Conservation (phyloP, 2,888 invertebrate genomes). For the Lumbricus terrestris region DNA sequence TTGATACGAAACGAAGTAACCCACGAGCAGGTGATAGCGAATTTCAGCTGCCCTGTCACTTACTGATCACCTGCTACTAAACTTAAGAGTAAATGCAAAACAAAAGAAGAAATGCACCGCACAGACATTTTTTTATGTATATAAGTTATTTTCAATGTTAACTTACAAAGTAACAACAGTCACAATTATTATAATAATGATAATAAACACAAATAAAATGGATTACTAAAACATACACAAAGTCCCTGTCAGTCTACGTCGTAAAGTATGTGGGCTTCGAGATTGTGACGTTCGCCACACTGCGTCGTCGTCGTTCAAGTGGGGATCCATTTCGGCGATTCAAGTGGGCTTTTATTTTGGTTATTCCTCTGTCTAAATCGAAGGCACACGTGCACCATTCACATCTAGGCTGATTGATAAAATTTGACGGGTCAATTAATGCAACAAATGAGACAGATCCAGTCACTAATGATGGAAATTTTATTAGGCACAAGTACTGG, state of each 20-base stretch:
- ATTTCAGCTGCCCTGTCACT: background rate
- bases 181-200: background rate
- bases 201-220: slow-evolving; percentile 3
- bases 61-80: background rate
- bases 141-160: slow-evolving; percentile 3
- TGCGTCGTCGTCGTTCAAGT: background rate
- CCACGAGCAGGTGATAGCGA: too few species aligned
- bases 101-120: background rate
- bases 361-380: background rate
- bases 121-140: background rate
- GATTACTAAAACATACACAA: background rate
- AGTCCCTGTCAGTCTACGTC: background rate
- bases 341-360: background rate
- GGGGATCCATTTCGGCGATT: background rate
- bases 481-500: background rate
- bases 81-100: background rate
- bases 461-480: background rate
- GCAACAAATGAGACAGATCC: background rate
- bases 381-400: background rate
- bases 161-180: slow-evolving; percentile 3
- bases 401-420: background rate
- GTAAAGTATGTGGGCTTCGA: background rate
- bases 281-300: background rate
- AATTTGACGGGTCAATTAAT: background rate
- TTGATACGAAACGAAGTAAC: background rate